Evolutionary conservation across 2,797 vertebrate species (phyloP).

Genomic region (Phalanger gymnotis): DNA sequence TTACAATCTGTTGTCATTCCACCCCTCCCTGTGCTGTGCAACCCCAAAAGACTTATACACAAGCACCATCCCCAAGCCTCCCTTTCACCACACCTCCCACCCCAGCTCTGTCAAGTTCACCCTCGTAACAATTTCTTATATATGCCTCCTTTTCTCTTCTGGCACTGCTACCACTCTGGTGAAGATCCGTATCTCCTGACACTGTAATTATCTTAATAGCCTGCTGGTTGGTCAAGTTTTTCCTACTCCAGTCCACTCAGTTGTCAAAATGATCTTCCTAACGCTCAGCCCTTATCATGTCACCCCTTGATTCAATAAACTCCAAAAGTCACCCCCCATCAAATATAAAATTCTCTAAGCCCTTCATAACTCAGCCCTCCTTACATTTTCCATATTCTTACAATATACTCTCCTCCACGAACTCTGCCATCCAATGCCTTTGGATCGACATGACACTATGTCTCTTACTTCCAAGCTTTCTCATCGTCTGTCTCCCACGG

Average conservation of each 20-base stretch:
- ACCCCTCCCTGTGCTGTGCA: not conserved
- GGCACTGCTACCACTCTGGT: not conserved
- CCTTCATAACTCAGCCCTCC: not conserved
- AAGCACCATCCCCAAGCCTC: not conserved
- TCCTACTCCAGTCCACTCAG: not conserved
- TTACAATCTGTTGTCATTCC: not conserved
- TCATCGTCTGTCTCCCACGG: not conserved
- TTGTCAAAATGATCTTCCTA: not conserved
- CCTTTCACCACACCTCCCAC: not conserved
- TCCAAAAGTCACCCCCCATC: not conserved
- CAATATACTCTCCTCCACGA: not conserved
- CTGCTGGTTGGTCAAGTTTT: not conserved
- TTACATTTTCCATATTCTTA: not conserved
- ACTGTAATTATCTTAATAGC: not conserved
- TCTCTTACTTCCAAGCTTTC: not conserved
- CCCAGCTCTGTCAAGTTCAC: not conserved
- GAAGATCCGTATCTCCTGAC: not conserved
- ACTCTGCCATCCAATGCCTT: not conserved
- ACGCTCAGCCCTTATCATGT: not conserved
- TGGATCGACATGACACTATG: not conserved
- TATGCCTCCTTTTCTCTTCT: not conserved
- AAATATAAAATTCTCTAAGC: not conserved
- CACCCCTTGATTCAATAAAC: not conserved
- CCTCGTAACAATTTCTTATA: not conserved
- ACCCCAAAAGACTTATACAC: not conserved